Evolutionary conservation across 2,888 invertebrate genomes (phyloP).

Genomic region (Ariolimax columbianus): DNA sequence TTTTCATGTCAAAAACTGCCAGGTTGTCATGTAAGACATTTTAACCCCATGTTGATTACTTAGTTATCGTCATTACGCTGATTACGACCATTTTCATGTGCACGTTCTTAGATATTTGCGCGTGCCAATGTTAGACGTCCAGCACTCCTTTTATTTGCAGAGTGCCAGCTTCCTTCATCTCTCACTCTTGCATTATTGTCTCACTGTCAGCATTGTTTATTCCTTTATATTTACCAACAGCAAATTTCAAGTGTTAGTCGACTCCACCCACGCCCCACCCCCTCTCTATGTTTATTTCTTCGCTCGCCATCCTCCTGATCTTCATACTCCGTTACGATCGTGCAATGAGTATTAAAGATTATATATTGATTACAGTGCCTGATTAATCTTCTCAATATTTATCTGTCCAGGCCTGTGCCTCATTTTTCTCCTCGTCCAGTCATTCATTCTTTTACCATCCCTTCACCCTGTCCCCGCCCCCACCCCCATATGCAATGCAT

Average conservation of each 20-base stretch:
- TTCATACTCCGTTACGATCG: not conserved
- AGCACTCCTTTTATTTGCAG: not conserved
- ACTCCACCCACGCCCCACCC: not conserved
- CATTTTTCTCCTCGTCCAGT: not conserved
- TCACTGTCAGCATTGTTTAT: not conserved
- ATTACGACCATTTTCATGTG: not conserved
- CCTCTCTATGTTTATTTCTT: not conserved
- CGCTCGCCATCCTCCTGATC: too few species aligned
- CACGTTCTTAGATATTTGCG: not conserved
- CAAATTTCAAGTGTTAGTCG: not conserved
- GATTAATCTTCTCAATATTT: conserved; percentile 8
- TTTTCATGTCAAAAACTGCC: too few species aligned
- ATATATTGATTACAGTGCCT: not conserved
- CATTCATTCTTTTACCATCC: not conserved
- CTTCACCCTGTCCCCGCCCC: not conserved
- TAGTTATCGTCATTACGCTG: not conserved
- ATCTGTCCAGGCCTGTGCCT: not conserved
- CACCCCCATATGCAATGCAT: too few species aligned
- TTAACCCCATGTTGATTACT: not conserved
- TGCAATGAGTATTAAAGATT: conserved; percentile 4
- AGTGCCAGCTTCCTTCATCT: not conserved
- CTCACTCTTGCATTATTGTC: not conserved
- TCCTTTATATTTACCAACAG: not conserved
- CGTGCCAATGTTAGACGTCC: not conserved
- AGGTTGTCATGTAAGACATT: too few species aligned